Percentiles rank a stretch among this genome's conserved stretches.
Evolutionary conservation across 2,113 vertebrate genomes (phyloP).

Genomic region (rabbit (Oryctolagus cuniculus)): DNA sequence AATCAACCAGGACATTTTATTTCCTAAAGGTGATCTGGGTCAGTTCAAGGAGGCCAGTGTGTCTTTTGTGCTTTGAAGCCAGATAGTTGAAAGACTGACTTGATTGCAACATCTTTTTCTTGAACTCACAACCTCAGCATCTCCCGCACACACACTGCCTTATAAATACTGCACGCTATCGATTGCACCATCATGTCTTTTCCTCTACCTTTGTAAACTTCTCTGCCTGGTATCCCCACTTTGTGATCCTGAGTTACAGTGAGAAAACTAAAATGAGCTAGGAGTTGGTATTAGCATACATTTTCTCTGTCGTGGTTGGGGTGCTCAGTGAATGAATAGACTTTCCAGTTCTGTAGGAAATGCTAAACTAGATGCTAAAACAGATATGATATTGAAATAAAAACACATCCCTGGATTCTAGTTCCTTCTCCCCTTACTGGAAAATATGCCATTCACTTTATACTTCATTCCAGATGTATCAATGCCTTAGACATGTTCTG

Average conservation of each 20-base stretch:
- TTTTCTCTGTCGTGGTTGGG: constrained; percentile 55
- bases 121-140: too few species aligned
- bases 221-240: constrained; percentile 54
- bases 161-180: too few species aligned
- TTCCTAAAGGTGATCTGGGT: constrained; percentile 55
- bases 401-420: neutral
- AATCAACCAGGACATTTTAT: neutral
- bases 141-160: too few species aligned
- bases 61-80: constrained; percentile 69
- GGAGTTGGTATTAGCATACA: constrained; percentile 35
- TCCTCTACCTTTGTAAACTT: constrained; percentile 63
- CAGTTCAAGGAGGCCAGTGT: constrained; percentile 78
- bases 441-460: neutral
- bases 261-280: constrained; percentile 54
- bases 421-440: neutral
- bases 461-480: neutral
- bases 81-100: constrained; percentile 81
- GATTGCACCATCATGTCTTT: too few species aligned
- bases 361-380: neutral
- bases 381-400: neutral
- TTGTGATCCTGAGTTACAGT: constrained; percentile 64
- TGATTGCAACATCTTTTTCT: constrained; percentile 74
- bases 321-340: constrained; percentile 52
- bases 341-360: constrained; percentile 68
- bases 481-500: neutral